Base-by-base conservation (phyloP, 2,888 invertebrate genomes). In the Harpalus rubripes region DNA sequence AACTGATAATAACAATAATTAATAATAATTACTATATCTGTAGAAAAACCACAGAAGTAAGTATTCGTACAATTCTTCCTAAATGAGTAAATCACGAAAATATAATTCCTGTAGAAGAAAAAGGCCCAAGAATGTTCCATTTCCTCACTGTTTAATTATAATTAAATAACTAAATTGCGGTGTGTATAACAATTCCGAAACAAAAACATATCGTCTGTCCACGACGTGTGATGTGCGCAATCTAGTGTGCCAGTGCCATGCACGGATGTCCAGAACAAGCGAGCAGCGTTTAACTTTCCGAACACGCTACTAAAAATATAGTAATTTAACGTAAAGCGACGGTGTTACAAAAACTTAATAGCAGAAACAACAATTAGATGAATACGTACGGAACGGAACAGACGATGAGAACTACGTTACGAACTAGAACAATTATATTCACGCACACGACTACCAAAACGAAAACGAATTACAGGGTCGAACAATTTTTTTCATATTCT, bases 281-380 rank as follows among this genome's bases (percentile, higher is more conserved):
- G 78, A 58, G 32, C 78, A 78, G 15, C 58, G 41, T 58, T 78
- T 78, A 78, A 58, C 7, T 56, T n/a, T 78, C 58, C 58, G 26
- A 41, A 61, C 80, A 80, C 80, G 80, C 81, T 81, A 81, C 52
- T 81, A 81, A 81, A 80, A 81, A 81, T 81, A 81, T 68, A 81
- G 81, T 81, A 81, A 81, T 81, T 81, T 81, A 68, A 81, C 81
- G 81, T 72, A 72, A 81, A 81, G 68, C 68, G 58, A 68, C 81
- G 81, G 81, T 56, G 81, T 81, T 81, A 81, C 81, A 81, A 81
- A 81, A 81, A 81, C 68, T 65, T 81, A 81, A 81, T 68, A 81
- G 81, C 81, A 81, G 68, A 81, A 81, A 81, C 68, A 81, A 81
- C 81, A 81, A 81, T 81, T 81, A 81, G 81, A 68, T 52, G 58